Evolutionary conservation across 2,797 vertebrate species (phyloP).

Genomic region (Bryconaethiops microstoma): DNA sequence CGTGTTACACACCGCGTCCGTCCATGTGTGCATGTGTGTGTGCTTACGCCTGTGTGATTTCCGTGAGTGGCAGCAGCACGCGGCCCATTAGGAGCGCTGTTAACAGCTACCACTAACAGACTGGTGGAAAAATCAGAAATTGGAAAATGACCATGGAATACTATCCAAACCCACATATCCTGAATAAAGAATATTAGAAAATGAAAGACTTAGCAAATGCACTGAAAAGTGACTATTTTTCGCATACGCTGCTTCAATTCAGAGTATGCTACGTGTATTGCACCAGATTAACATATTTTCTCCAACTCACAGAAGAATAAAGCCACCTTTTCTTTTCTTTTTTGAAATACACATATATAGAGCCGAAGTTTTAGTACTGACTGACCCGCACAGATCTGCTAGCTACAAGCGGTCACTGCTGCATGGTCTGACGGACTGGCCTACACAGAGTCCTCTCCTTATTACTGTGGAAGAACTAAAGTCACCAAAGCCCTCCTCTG

Average conservation of each 20-base stretch:
- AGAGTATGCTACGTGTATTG: background rate
- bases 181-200: constrained; percentile 50
- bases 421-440: constrained; percentile 12
- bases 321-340: no score
- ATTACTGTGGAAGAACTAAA: constrained; percentile 52
- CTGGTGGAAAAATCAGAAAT: constrained; percentile 59
- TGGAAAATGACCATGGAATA: constrained; percentile 62
- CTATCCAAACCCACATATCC: constrained; percentile 57
- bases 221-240: constrained; percentile 38
- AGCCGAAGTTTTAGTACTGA: background rate
- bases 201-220: constrained; percentile 30
- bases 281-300: background rate
- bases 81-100: constrained; percentile 51
- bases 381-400: background rate
- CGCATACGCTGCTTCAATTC: constrained; percentile 30
- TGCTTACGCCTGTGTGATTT: constrained; percentile 25
- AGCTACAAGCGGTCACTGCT: background rate
- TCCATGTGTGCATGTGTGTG: constrained; percentile 5
- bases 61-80: constrained; percentile 52
- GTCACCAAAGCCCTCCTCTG: constrained; percentile 22
- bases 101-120: constrained; percentile 61
- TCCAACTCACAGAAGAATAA: background rate
- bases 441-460: constrained; percentile 31
- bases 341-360: no score
- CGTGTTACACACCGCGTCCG: constrained; percentile 21